Evolutionary conservation across 2,797 vertebrate species (phyloP), one percentile per base, ranked within the genome.

Genomic region (Leptatherina wallacei): DNA sequence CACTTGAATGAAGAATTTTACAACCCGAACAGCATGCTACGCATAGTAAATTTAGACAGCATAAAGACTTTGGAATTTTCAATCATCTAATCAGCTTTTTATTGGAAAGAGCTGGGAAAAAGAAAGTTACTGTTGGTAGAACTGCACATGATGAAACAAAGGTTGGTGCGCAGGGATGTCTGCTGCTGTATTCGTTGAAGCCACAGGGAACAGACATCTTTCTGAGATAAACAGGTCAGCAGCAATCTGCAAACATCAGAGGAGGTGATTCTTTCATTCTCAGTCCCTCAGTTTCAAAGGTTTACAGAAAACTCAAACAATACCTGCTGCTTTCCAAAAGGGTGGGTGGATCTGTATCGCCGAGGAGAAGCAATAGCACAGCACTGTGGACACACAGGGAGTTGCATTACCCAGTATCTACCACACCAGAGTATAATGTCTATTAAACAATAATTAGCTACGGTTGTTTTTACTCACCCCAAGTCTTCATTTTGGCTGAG

Each of bases 61-160:
- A 33, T 30, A 38, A 56, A 36, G 6, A 24, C 47, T 61, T 36
- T 22, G 2, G 7, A 38, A 58, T 54, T 42, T 61, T 20, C 42
- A 54, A 68, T 16, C 4, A 38, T 20, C 2, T 52, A 51, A 62
- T 63, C 6, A 35, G 52, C 8, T 40, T 35, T 65, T 62, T 38
- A 27, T 59, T 14, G 13, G 1, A 55, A 58, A 29, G n/a, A n/a
- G 38, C 36, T 32, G 14, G 72, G 36, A 52, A 54, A 78, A 79
- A 72, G 20, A 32, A 51, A 14, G 49, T 47, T 91, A 99, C 98
- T 94, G 62, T 97, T 98, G 56, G 97, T 99, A 65, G 98, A 99
- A 85, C 97, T 98, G 89, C 92, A 94, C 97, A 99, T 99, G 90
- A 99, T 97, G 92, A 99, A 99, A 74, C 96, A 96, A 51, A 99